These are phyloP conservation scores for Acleris laterana DNA, from an alignment of 2,888 invertebrate species.

Conservation along the genomic window DNA sequence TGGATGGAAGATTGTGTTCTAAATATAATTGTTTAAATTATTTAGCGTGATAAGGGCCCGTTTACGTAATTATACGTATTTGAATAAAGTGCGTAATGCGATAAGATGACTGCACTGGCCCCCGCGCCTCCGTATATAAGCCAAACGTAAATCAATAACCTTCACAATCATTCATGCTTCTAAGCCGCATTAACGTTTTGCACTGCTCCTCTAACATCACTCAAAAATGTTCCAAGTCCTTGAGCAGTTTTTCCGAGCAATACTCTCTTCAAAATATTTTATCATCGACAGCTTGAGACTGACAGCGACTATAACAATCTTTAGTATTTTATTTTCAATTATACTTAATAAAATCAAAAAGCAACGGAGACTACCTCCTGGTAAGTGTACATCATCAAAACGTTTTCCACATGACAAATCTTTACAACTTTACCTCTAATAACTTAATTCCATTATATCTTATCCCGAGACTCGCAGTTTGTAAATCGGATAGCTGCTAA, in stretches of 20 bases:
- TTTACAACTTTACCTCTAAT: neutral
- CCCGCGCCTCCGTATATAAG: constrained; percentile 24
- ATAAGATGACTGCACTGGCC: constrained; percentile 13
- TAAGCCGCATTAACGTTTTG: constrained; percentile 14
- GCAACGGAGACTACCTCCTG: constrained; percentile 41
- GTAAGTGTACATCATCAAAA: constrained; percentile 37
- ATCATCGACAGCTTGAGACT: neutral
- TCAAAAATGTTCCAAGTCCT: neutral
- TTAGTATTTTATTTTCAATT: constrained; percentile 26
- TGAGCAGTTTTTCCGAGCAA: neutral
- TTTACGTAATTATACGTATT: neutral
- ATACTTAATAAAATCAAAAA: constrained; percentile 30
- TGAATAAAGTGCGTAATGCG: constrained; percentile 5
- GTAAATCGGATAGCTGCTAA: too few relatives aligned
- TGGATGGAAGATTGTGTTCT: neutral
- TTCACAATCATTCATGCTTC: constrained; percentile 7
- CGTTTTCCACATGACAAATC: neutral
- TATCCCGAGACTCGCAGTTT: too few relatives aligned
- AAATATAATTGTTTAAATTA: neutral
- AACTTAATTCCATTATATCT: neutral
- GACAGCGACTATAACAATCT: neutral
- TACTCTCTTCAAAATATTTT: neutral
- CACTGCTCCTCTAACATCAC: neutral
- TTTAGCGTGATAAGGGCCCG: neutral
- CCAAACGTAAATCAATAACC: constrained; percentile 4